phyloP scores from a whole-genome alignment of 2,113 vertebrate species.

The Corythornis vintsioides region DNA sequence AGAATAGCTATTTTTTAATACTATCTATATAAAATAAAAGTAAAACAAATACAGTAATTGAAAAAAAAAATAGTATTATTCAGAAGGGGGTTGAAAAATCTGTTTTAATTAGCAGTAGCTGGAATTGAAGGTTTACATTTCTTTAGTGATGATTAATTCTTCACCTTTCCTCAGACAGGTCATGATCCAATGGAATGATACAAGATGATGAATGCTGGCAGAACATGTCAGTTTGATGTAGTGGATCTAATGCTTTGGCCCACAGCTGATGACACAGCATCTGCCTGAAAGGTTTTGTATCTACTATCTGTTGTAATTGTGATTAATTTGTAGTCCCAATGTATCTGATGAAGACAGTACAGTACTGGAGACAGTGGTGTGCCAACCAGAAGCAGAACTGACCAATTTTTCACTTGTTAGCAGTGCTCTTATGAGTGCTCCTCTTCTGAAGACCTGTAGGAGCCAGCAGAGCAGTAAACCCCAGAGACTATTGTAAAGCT shows the following conservation, averaged over 20 bases:
- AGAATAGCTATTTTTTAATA: not conserved
- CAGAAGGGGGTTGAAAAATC: not conserved
- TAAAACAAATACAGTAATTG: not conserved
- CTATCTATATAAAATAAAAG: not conserved
- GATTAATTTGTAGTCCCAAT: not conserved
- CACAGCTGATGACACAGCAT: not conserved
- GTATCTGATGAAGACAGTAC: not conserved
- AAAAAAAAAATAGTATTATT: not conserved
- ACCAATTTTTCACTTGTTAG: not conserved
- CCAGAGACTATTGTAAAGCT: not conserved
- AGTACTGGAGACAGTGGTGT: not conserved
- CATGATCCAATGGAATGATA: not conserved
- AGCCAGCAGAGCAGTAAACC: not conserved
- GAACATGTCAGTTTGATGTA: not conserved
- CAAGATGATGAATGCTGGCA: not conserved
- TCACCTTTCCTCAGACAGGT: not conserved
- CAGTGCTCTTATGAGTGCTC: not conserved
- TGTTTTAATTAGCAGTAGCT: not conserved
- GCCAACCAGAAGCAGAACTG: not conserved
- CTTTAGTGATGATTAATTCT: not conserved
- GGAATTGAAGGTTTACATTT: not conserved
- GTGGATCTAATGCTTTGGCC: not conserved
- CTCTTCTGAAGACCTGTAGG: not conserved
- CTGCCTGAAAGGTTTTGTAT: not conserved
- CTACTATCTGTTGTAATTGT: not conserved